Evolutionary conservation across 2,888 invertebrate species (phyloP), one percentile per base, ranked within the genome.

Genomic region (Drepana falcataria): DNA sequence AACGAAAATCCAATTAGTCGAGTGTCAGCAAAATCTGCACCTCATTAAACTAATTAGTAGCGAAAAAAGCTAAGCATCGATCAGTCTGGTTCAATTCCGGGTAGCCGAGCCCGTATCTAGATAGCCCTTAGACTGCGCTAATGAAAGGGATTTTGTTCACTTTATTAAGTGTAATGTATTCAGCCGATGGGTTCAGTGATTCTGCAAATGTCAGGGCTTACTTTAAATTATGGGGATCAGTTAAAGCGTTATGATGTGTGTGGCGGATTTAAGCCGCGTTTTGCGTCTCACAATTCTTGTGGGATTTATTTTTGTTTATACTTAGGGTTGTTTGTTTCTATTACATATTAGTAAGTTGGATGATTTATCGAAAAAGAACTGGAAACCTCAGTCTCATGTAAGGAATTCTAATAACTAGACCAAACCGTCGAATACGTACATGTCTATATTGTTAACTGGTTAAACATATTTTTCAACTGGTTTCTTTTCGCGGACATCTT

Each of bases 131-230:
- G 73, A 73, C 76, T 68, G 64, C 75, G 72, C 84, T 88, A 90
- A 89, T 90, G 89, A 87, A 86, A 87, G 82, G 80, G 81, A 79
- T 81, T 82, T 79, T 83, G 85, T 79, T 76, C 75, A 77, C 85
- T 87, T 89, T 90, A 90, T 90, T 88, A 90, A 86, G 81, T 77
- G 83, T 89, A 89, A 90, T 89, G 85, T 88, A 89, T 89, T 81
- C 90, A 81, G 67, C 62, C 63, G 87, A 87, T 85, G 76, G 67
- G 71, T 77, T 77, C 79, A 76, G 63, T 59, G 87, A 87, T 87
- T 82, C 73, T 61, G 54, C 77, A 85, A 88, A 88, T 88, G 87
- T 88, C 87, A 86, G 64, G 71, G 73, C 70, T 37, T 7, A n/a
- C 34, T 33, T 33, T 40, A 40, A 37, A 34, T 51, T 51, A 44